Evolutionary conservation across 2,113 vertebrate species (phyloP), one percentile per base, ranked within the genome.

Genomic region (Sciurus niger): DNA sequence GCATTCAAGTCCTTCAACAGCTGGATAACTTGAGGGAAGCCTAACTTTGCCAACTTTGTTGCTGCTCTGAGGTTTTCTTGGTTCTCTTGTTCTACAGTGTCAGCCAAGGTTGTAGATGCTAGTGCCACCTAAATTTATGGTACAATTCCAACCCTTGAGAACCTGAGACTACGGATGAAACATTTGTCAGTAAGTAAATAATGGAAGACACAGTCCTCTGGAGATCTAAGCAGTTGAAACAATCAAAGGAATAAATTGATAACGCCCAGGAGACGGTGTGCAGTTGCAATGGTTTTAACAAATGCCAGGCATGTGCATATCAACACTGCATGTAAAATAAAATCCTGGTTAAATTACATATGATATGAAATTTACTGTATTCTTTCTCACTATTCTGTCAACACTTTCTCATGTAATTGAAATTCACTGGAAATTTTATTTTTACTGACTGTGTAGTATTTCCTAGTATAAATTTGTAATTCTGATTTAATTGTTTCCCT

Each of bases 381-480:
- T 79, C 6, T 30, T 93, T 85, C 40, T 46, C 32, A 70, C 6
- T 84, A 76, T 40, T 90, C 28, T 40, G 14, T 63, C 25, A 70
- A 1, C 3, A 43, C 43, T 68, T 76, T 83, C 43, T 78, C 76
- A 74, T 76, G 58, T 20, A 65, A 76, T 12, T 93, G 60, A 84
- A 95, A 80, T 84, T 93, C 73, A 93, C 28, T 9, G 13, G 84
- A 89, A 37, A 0, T 10, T 76, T 94, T 9, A 48, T 67, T 86
- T 95, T 90, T 58, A 90, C 51, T 58, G 76, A 43, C 65, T 67
- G n/a, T 20, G 22, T 84, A 91, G 22, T 55, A 80, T 84, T 91
- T 93, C 25, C 22, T 76, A 76, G 84, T 90, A 51, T 80, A n/a
- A 96, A 60, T 79, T 78, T 28, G 34, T 32, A 63, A 20, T 16